phyloP scores from a whole-genome alignment of 2,113 vertebrate species.

The Alces alces region DNA sequence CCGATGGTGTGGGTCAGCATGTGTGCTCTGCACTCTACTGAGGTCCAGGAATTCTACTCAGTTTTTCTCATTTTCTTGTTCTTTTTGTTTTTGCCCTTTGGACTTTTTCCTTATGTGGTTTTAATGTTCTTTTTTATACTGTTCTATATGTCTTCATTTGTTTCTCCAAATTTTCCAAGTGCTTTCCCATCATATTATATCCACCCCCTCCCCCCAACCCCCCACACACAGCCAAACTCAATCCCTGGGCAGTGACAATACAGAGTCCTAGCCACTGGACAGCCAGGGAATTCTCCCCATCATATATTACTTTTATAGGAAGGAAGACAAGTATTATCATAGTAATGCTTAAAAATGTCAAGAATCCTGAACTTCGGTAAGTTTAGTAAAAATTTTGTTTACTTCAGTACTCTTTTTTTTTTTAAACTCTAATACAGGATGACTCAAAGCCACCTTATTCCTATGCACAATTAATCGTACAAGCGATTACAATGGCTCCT shows the following conservation, averaged over 20 bases:
- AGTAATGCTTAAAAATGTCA: not conserved
- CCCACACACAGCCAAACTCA: not conserved
- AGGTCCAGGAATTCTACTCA: not conserved
- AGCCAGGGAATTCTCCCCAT: not conserved
- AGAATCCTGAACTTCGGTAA: not conserved
- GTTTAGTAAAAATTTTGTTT: not conserved
- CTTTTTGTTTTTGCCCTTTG: not conserved
- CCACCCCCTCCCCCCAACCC: not conserved
- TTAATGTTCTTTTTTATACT: not conserved
- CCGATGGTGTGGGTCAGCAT: not conserved
- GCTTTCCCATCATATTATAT: not conserved
- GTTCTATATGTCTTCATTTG: not conserved
- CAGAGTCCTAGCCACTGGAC: not conserved
- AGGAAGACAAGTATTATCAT: not conserved
- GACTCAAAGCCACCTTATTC: conserved; percentile 98
- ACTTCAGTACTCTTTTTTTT: not conserved
- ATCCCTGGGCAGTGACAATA: not conserved
- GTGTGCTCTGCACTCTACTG: not conserved
- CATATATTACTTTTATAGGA: not conserved
- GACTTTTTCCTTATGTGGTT: not conserved
- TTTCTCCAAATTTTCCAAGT: not conserved
- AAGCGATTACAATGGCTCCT: conserved; percentile 96
- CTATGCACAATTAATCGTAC: conserved; percentile 96
- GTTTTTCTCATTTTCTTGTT: not conserved
- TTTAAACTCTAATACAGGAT: conserved; percentile 79